Evolutionary conservation across 2,888 invertebrate species (phyloP).

Genomic region (Ditylenchus weischeri): DNA sequence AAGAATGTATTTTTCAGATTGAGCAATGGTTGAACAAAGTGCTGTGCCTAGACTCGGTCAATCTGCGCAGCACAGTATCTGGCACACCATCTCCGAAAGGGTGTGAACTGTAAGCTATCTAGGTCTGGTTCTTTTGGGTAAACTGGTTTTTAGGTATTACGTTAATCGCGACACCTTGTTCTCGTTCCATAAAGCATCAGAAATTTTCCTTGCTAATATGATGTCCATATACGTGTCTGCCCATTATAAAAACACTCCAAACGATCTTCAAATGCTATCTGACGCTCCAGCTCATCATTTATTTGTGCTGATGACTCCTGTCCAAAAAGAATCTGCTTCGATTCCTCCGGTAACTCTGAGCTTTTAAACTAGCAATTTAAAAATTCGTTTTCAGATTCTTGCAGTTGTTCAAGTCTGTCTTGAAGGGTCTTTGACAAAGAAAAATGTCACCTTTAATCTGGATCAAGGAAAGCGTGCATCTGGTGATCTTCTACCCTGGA

Average conservation of each 20-base stretch:
- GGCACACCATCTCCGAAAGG: constrained; percentile 84
- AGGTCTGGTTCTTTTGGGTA: constrained; percentile 1
- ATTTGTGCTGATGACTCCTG: constrained; percentile 86
- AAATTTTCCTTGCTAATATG: constrained; percentile 81
- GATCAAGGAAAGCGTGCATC: constrained; percentile 73
- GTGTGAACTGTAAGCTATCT: constrained; percentile 74
- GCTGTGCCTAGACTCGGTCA: constrained; percentile 78
- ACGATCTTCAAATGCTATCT: constrained; percentile 86
- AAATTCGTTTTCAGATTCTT: constrained; percentile 35
- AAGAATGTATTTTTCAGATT: constrained; percentile 59
- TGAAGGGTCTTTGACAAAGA: constrained; percentile 68
- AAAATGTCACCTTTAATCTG: constrained; percentile 74
- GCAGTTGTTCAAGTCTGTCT: constrained; percentile 65
- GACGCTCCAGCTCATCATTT: constrained; percentile 97
- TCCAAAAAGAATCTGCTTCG: constrained; percentile 62
- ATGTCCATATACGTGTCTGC: constrained; percentile 92
- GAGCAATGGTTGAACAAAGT: constrained; percentile 87
- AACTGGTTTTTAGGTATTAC: constrained; percentile 58
- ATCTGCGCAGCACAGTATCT: constrained; percentile 53
- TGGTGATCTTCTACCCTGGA: constrained; percentile 98
- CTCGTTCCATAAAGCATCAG: constrained; percentile 83
- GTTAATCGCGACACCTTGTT: constrained; percentile 82
- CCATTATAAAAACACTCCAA: constrained; percentile 98
- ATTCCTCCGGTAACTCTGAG: constrained; percentile 73
- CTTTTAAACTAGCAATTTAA: constrained; percentile 6